Percentiles rank a stretch among this genome's conserved stretches.
Conservation (phyloP, 1,140 invertebrate species). For the Platorchestia sp. region DNA sequence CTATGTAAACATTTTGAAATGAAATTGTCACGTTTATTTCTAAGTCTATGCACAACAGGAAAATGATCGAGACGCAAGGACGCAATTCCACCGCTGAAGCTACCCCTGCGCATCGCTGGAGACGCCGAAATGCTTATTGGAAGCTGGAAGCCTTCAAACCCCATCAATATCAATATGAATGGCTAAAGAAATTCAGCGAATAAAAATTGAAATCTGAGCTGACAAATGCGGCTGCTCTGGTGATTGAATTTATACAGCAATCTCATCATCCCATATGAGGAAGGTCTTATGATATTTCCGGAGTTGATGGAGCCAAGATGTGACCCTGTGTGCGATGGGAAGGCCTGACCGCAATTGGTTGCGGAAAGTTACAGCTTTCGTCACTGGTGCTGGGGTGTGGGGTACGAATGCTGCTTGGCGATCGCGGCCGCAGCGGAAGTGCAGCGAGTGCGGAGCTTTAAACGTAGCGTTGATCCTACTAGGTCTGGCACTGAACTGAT, state of each 20-base stretch:
- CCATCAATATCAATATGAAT: conserved; percentile 41
- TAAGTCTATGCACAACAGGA: not conserved
- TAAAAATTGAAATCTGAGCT: conserved; percentile 54
- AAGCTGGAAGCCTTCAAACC: not conserved
- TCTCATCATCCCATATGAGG: conserved; percentile 36
- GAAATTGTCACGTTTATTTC: not conserved
- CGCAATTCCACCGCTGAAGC: not conserved
- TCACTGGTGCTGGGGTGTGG: not conserved
- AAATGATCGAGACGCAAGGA: not conserved
- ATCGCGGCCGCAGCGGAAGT: not conserved
- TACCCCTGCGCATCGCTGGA: not conserved
- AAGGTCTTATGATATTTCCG: conserved; percentile 8
- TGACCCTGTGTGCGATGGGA: not conserved
- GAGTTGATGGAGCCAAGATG: not conserved
- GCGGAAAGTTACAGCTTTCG: not conserved
- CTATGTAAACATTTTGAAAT: not conserved
- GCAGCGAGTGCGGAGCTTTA: not conserved
- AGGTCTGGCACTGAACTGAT: no score
- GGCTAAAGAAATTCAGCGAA: conserved; percentile 34
- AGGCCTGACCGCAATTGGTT: not conserved
- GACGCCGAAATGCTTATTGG: conserved; percentile 39
- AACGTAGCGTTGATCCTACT: no score
- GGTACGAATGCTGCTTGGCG: not conserved
- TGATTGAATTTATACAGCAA: conserved; percentile 46
- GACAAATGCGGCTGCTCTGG: conserved; percentile 44